phyloP scores from a whole-genome alignment of 1,140 invertebrate genomes.

The Diorhabda sublineata region DNA sequence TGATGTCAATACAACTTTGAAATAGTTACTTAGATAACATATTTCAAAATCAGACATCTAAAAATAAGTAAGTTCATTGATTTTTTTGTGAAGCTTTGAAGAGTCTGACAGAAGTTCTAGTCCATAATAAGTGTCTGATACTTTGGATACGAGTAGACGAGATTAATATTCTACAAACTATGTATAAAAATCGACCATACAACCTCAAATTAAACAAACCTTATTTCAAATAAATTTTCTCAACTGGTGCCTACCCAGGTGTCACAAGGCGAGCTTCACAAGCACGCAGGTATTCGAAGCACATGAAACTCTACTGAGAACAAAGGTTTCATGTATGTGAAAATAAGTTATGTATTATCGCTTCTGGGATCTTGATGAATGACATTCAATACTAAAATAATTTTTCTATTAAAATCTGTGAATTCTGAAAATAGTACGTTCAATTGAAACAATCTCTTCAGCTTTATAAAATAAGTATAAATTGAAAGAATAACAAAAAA shows the following conservation, averaged over 20 bases:
- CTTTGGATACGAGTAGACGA: conserved; percentile 4
- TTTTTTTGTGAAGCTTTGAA: conserved; percentile 14
- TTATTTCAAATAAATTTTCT: not conserved
- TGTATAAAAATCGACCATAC: conserved; percentile 11
- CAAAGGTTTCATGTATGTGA: too few relatives aligned
- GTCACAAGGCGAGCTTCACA: conserved; percentile 6
- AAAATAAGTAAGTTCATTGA: conserved; percentile 8
- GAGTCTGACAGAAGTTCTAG: conserved; percentile 9
- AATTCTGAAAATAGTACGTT: too few relatives aligned
- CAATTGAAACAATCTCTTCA: too few relatives aligned
- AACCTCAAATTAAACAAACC: conserved; percentile 3
- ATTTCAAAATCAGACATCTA: conserved; percentile 16
- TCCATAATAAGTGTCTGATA: conserved; percentile 14
- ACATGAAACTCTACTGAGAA: too few relatives aligned
- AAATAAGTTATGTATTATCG: too few relatives aligned
- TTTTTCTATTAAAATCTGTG: too few relatives aligned
- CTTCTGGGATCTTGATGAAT: too few relatives aligned
- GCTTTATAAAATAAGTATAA: too few relatives aligned
- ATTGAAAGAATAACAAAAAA: too few relatives aligned
- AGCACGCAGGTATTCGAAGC: not conserved
- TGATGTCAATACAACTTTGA: not conserved
- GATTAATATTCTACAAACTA: conserved; percentile 8
- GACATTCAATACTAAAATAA: too few relatives aligned
- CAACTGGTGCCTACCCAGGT: conserved; percentile 7
- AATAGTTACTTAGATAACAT: conserved; percentile 12